Base-by-base conservation (phyloP, 2,797 vertebrate species). In the Crenichthys baileyi region DNA sequence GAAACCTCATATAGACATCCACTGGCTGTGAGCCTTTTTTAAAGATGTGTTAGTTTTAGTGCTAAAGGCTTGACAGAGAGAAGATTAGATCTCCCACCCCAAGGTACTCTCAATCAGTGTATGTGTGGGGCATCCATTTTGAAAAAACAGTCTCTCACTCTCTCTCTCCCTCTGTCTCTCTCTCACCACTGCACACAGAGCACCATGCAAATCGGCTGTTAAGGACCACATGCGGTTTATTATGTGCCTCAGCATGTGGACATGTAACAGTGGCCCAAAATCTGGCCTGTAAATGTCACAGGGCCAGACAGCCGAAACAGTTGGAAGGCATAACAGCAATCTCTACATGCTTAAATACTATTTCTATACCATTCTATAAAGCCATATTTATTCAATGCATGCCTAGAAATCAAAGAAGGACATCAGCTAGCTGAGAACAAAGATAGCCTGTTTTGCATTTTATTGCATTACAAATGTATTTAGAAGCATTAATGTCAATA, bases 41-140 rank as follows among this genome's bases (percentile, higher is more conserved):
- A 84, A 90, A 48, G 82, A 87, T 76, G 48, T 82, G 82, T 79
- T 58, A 46, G 78, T 86, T 82, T 83, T 73, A 71, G 87, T 86
- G 86, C 84, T 79, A 70, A 72, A 53, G 72, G 63, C 84, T 80
- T 77, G 82, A 90, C 85, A 83, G 75, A 72, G 70, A 87, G 77
- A 80, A 77, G 89, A 92, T 94, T 92, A 83, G 79, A 90, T 92
- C 89, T 16, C 87, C 83, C 85, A 31, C 90, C 82, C 87, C 89
- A 41, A 82, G 73, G 44, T 80, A 85, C 86, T 89, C 87, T 81
- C 83, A 89, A 87, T 78, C 85, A 82, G 84, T 90, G 80, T 84
- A 81, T 89, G 83, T 88, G 90, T 82, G 80, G 82, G 91, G 91
- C 93, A 75, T 94, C 94, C 94, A 94, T 96, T 95, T 96, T 95